A percentile compares a stretch with the other conserved stretches of the same genome.
Evolutionary conservation across 35 echinoderm and acorn worm genomes (phyloP).

Genomic region (Strongylocentrotus purpuratus): DNA sequence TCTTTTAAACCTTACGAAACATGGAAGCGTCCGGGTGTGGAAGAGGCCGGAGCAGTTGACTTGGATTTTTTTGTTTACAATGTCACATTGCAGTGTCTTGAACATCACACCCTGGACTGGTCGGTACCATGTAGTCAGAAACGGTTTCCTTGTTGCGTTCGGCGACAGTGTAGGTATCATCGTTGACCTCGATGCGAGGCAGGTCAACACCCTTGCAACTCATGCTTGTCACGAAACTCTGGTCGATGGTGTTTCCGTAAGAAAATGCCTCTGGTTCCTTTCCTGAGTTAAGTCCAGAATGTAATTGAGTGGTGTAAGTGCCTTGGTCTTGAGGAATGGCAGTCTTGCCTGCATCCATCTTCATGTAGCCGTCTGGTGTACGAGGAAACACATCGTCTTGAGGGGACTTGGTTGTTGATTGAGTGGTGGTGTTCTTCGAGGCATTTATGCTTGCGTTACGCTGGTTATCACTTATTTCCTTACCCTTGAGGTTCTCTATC

Average conservation of each 20-base stretch:
- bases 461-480: neutral
- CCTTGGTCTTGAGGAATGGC: neutral
- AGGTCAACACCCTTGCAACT: neutral
- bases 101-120: neutral
- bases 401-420: neutral
- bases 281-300: neutral
- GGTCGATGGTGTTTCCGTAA: neutral
- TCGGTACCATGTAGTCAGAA: neutral
- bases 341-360: neutral
- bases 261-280: neutral
- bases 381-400: neutral
- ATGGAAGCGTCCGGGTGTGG: no score
- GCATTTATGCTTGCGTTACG: neutral
- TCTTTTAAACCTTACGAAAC: no score
- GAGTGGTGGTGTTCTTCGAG: neutral
- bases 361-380: neutral
- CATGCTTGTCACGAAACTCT: neutral
- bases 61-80: no score
- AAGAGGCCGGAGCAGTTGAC: no score
- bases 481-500: neutral
- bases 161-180: neutral
- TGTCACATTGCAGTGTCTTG: neutral
- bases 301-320: neutral
- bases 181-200: neutral
- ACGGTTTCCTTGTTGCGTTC: neutral